Base-by-base conservation (phyloP, 2,888 invertebrate species). In the Aproaerema taeniolella region DNA sequence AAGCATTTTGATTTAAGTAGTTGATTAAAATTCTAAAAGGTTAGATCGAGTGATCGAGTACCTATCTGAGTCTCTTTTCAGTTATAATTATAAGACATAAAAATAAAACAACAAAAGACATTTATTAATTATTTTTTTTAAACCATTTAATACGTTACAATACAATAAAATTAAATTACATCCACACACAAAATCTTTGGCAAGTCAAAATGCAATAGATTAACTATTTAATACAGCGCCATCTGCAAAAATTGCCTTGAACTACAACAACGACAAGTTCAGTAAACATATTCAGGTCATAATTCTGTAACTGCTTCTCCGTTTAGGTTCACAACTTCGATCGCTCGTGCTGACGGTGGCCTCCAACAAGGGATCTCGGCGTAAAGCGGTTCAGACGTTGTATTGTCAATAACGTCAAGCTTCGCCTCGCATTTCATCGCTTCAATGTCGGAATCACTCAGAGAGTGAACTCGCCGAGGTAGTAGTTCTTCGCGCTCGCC, bases 341-440 rank as follows among this genome's bases (percentile, higher is more conserved):
- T 64, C 1, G 85, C 81, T 49, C 81, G 80, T 53, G 81, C 83
- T n/a, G 82, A 82, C 14, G 79, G 78, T 20, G 86, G 82, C 55
- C 78, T 61, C 83, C 82, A 87, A 47, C 77, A 81, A 31, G 91
- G 91, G 44, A 92, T 92, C 73, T 92, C 91, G 44, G 91, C 92
- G 55, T 92, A 92, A 14, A 92, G 68, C 34, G 91, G 91, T 59
- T 91, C 91, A 2, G 77, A 69, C 17, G 74, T 81, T 1, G 76
- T 71, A 15, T 58, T 64, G 47, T 85, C 82, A 42, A 85, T 68
- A 13, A 75, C 63, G 47, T 86, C 83, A 8, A 78, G 51, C 53
- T 73, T 73, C 0, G 80, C 82, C 68, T 87, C 87, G 37, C 83
- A 75, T 56, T 85, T 86, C 42, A 86, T 42, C 1, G 85, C 70